Evolutionary conservation across 35 echinoderm and acorn worm genomes (phyloP), one percentile per base, ranked within the genome.

Genomic region (Amphiura filiformis): DNA sequence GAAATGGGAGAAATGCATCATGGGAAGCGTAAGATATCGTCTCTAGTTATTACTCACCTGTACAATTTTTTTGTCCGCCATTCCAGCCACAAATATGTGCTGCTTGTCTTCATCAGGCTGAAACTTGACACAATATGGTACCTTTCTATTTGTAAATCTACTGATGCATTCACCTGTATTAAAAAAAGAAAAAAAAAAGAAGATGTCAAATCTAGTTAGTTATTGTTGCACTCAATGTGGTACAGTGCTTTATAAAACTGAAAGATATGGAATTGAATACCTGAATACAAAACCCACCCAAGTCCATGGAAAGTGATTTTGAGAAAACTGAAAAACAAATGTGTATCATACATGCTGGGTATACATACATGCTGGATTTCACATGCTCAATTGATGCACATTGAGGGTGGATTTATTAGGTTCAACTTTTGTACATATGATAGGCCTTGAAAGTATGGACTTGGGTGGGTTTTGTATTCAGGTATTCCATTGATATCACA

Each of bases 61-160:
- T 49, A 94, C 90, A 36, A 99, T 99, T 42, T 99, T 99, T 81
- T 99, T 99, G 89, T 99, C 96, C 40, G 96, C 92, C 96, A 99
- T 99, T n/a, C 96, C 96, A 38, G 96, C 96, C 0, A 99, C 93
- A 88, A 99, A 99, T 49, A 99, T 90, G 56, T 99, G 82, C 56
- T 99, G 96, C 79, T 99, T 99, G 84, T 99, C 96, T 36, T 99
- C 96, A 36, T 94, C 96, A 77, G 96, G 96, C 81, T 99, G 92
- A 82, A 92, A 99, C 64, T 92, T 91, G 22, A 99, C 93, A 70
- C 96, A 99, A 57, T 99, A 99, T 15, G 96, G 96, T 31, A 99
- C 96, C 79, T 95, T 99, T 36, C 88, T 87, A 77, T 94, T 99
- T 23, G 96, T 99, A 42, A 92, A 99, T 38, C 87, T 89, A 39